A percentile compares a stretch with the other conserved stretches of the same genome.
Evolutionary conservation across 2,113 vertebrate species (phyloP).

Genomic region (Etheostoma cragini): DNA sequence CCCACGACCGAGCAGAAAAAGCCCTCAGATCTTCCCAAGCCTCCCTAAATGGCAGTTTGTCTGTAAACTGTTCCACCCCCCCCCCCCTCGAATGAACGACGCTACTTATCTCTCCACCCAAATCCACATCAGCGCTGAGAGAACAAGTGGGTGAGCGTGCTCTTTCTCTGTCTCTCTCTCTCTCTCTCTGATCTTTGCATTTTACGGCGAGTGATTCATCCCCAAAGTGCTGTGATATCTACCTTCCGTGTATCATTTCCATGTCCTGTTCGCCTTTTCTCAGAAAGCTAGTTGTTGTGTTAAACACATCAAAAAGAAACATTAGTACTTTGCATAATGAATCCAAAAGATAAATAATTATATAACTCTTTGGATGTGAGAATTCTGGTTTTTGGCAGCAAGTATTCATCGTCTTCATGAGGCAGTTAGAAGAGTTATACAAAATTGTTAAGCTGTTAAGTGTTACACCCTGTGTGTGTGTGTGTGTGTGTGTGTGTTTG

Average conservation of each 20-base stretch:
- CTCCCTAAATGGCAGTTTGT: slow-evolving; percentile 72
- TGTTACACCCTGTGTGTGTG: slow-evolving; percentile 36
- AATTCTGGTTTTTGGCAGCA: slow-evolving; percentile 51
- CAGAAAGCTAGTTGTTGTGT: slow-evolving; percentile 16
- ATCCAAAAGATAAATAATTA: slow-evolving; percentile 39
- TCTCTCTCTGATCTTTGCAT: slow-evolving; percentile 55
- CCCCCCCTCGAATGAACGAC: neutral
- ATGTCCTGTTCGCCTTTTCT: slow-evolving; percentile 20
- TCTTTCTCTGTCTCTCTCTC: slow-evolving; percentile 19
- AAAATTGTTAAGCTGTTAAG: slow-evolving; percentile 43
- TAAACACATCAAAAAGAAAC: slow-evolving; percentile 14
- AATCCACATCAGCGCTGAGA: slow-evolving; percentile 30
- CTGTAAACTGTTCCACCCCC: slow-evolving; percentile 42
- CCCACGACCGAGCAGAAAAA: slow-evolving; percentile 55
- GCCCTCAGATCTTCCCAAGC: slow-evolving; percentile 65
- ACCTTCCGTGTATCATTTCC: slow-evolving; percentile 30
- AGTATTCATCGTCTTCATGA: slow-evolving; percentile 46
- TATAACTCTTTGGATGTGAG: slow-evolving; percentile 62
- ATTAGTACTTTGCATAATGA: slow-evolving; percentile 35
- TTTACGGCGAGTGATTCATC: slow-evolving; percentile 52
- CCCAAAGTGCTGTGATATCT: slow-evolving; percentile 57
- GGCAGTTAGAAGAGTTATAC: slow-evolving; percentile 58
- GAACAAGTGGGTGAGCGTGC: slow-evolving; percentile 31
- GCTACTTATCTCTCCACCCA: slow-evolving; percentile 45
- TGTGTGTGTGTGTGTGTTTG: too few relatives aligned